Evolutionary conservation across 2,113 vertebrate genomes (phyloP).

Genomic region (Lota lota): DNA sequence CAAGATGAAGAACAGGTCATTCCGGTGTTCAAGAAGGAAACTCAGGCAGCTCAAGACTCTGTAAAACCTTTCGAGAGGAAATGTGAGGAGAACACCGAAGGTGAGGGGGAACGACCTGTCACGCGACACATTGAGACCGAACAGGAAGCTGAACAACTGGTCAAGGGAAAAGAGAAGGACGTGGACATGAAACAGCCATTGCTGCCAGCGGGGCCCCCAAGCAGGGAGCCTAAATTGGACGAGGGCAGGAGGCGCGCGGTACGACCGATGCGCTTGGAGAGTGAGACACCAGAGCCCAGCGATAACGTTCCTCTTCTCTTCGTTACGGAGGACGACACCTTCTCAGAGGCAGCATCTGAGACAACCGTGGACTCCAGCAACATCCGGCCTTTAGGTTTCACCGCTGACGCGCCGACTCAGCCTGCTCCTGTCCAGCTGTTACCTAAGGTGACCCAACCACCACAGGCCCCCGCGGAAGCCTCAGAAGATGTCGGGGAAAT

Average conservation of each 20-base stretch:
- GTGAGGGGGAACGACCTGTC: neutral
- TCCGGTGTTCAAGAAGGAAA: constrained; percentile 6
- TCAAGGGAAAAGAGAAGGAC: constrained; percentile 19
- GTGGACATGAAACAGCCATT: constrained; percentile 8
- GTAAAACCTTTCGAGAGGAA: constrained; percentile 22
- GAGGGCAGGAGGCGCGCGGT: constrained; percentile 55
- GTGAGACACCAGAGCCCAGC: constrained; percentile 52
- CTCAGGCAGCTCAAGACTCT: neutral
- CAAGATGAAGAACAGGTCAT: constrained; percentile 37
- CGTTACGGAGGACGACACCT: constrained; percentile 87
- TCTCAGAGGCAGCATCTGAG: constrained; percentile 79
- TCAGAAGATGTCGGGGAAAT: constrained; percentile 45
- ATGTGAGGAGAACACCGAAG: constrained; percentile 1
- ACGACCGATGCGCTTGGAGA: constrained; percentile 63
- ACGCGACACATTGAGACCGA: neutral
- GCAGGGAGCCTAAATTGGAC: constrained; percentile 35
- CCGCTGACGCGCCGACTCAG: constrained; percentile 29
- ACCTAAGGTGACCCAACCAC: constrained; percentile 45
- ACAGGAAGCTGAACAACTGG: constrained; percentile 18
- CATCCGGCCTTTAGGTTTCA: constrained; percentile 27
- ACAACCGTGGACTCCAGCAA: constrained; percentile 70
- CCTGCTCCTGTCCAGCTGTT: constrained; percentile 31
- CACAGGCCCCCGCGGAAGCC: constrained; percentile 24
- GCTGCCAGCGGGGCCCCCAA: constrained; percentile 28
- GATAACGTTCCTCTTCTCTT: constrained; percentile 72